phyloP scores from a whole-genome alignment of 2,797 vertebrate genomes.

The Poliocrania exsul region DNA sequence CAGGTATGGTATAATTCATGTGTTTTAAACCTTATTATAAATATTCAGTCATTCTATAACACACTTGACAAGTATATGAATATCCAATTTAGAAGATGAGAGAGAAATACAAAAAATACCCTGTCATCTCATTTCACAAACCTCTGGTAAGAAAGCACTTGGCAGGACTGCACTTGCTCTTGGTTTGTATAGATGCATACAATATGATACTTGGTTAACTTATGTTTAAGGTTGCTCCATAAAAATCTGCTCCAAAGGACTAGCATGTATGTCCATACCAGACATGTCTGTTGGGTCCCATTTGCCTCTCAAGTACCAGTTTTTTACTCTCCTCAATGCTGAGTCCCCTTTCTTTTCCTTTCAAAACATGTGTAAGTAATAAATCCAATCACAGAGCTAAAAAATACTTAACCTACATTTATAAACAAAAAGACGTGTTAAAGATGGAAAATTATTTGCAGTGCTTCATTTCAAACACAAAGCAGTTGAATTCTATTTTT shows the following conservation, averaged over 20 bases:
- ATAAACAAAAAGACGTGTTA: background rate
- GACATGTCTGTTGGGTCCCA: background rate
- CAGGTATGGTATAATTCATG: background rate
- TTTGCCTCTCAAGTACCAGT: background rate
- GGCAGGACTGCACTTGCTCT: background rate
- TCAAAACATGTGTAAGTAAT: background rate
- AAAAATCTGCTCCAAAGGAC: background rate
- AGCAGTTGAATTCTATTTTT: background rate
- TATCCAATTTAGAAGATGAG: background rate
- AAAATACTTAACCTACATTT: background rate
- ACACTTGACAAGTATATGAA: background rate
- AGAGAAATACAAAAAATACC: background rate
- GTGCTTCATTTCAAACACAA: conserved; percentile 1
- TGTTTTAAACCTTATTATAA: background rate
- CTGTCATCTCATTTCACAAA: background rate
- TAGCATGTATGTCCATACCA: background rate
- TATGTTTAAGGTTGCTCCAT: background rate
- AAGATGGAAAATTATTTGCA: background rate
- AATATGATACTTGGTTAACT: background rate
- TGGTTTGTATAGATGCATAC: background rate
- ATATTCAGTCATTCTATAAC: background rate
- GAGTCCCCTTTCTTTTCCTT: background rate
- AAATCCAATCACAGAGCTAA: background rate
- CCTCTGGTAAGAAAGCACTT: background rate
- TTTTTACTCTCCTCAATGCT: background rate